A percentile compares a stretch with the other conserved stretches of the same genome.
Conservation (phyloP, 2,888 invertebrate genomes). For the Syrista parreyssii region DNA sequence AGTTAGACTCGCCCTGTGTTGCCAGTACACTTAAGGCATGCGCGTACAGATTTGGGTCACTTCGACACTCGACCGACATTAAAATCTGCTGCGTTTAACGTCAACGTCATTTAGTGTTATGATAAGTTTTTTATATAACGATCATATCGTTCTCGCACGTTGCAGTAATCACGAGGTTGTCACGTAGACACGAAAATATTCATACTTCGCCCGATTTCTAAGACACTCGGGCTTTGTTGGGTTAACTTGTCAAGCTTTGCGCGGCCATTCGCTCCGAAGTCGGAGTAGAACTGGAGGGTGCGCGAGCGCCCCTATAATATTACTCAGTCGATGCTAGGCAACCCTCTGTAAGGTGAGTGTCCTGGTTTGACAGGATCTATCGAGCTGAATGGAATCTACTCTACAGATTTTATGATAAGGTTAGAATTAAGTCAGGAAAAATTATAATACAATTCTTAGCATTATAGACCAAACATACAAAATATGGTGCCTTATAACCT, state of each 20-base stretch:
- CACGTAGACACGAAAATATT: not conserved
- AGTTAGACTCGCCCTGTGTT: not conserved
- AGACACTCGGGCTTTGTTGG: not conserved
- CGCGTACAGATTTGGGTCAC: constrained; percentile 24
- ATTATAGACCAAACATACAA: not conserved
- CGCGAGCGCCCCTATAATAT: constrained; percentile 1
- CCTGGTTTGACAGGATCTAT: not conserved
- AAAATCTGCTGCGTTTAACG: not conserved
- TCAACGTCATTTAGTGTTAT: not conserved
- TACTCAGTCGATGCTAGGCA: not conserved
- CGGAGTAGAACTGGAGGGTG: constrained; percentile 6
- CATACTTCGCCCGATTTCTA: not conserved
- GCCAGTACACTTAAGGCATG: constrained; percentile 1
- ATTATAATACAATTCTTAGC: not conserved
- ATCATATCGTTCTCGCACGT: not conserved
- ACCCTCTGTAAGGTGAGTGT: not conserved
- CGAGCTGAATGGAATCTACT: not conserved
- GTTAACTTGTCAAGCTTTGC: not conserved
- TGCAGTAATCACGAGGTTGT: not conserved
- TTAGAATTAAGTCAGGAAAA: not conserved
- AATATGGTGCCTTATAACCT: not conserved
- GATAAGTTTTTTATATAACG: not conserved
- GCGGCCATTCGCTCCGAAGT: constrained; percentile 7
- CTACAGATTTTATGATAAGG: not conserved
- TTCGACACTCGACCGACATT: constrained; percentile 16